Base-by-base conservation (phyloP, 2,888 invertebrate species). In the Apoda limacodes region DNA sequence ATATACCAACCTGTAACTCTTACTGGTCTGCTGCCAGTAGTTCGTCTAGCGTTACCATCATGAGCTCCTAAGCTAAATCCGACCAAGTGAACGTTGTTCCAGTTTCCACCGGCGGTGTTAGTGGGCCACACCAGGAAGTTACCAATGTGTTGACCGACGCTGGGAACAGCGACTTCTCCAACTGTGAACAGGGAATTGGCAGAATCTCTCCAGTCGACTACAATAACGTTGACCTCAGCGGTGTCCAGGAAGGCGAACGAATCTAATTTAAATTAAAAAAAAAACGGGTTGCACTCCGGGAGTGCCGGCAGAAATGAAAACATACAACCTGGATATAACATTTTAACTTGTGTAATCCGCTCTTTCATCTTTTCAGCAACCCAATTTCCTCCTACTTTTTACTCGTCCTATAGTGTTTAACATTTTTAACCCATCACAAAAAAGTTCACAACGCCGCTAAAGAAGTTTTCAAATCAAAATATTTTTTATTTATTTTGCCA, bases 31-130 rank as follows among this genome's bases (percentile, higher is more conserved):
- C 60, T 46, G 4, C 53, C 42, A 20, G 54, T 46, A 1, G 39
- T 37, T 4, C 70, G 63, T 3, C 72, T 71, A 34, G 67, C 67
- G 12, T 49, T 59, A 2, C 72, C 75, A 1, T 67, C 46, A 34
- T 75, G 75, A 38, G 72, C 75, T 3, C 76, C 76, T 39, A 75
- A 58, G 45, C 76, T 75, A 56, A 62, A 64, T 13, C 76, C 76
- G 13, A 74, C 53, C 13, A 76, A 42, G 37, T 78, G 76, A 2
- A 75, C 49, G 14, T 61, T 60, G 37, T 61, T 58, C 61, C 64
- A 68, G 43, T 63, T 59, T 5, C 65, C 66, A 12, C 72, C 74
- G 3, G 50, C 55, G 1, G 42, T 63, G 27, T 51, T 55, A 31
- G 63, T 50, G 11, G 75, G 56, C 64, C 65, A 70, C n/a, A 48